Conservation (phyloP, 2,888 invertebrate species). For the Euplagia quadripunctaria region DNA sequence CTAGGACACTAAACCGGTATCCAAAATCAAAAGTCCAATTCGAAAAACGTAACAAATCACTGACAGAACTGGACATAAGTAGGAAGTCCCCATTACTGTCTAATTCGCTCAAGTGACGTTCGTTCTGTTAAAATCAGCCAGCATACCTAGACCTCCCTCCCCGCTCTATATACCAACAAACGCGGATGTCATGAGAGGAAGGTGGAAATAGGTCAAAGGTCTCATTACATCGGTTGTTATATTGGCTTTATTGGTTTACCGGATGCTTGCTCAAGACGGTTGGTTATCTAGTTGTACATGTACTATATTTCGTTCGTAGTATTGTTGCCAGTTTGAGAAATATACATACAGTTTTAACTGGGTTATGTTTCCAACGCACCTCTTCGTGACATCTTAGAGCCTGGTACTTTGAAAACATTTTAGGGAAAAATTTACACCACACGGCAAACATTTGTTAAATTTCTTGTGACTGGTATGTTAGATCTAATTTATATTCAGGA, state of each 20-base stretch:
- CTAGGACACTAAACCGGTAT: conserved; percentile 2
- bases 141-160: conserved; percentile 59
- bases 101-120: conserved; percentile 85
- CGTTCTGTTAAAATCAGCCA: conserved; percentile 67
- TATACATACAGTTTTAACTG: conserved; percentile 3
- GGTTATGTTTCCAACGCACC: not conserved
- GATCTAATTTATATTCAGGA: no score
- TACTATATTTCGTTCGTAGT: conserved; percentile 43
- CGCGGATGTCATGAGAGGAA: conserved; percentile 41
- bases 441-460: no score
- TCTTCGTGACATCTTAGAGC: not conserved
- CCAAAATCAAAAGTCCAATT: conserved; percentile 69
- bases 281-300: conserved; percentile 55
- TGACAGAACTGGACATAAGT: conserved; percentile 77
- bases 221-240: conserved; percentile 68
- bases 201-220: conserved; percentile 54
- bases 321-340: conserved; percentile 21
- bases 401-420: conserved; percentile 4
- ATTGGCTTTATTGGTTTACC: conserved; percentile 83
- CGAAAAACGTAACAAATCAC: conserved; percentile 85
- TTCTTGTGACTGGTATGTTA: no score
- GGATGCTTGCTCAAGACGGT: conserved; percentile 84
- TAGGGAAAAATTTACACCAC: not conserved
- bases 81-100: conserved; percentile 85
- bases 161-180: conserved; percentile 42